Conservation (phyloP, 2,888 invertebrate species). For the Drosophila prostipennis region DNA sequence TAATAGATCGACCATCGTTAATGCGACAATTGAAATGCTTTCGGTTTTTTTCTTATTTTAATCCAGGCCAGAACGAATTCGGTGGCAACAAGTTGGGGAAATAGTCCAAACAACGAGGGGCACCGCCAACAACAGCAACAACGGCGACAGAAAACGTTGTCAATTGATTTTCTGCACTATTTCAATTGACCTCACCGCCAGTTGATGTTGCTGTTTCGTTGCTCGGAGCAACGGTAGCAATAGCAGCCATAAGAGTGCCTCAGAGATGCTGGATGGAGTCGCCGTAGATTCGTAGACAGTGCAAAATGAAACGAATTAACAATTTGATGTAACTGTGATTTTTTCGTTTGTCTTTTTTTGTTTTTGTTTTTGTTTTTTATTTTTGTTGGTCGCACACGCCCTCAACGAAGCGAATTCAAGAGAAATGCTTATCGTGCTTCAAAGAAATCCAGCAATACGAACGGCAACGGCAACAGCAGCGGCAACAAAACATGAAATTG, state of each 20-base stretch:
- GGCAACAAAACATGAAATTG: conserved; percentile 72
- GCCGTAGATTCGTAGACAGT: conserved; percentile 55
- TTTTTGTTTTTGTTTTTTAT: conserved; percentile 11
- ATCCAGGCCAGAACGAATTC: conserved; percentile 59
- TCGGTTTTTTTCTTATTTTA: conserved; percentile 35
- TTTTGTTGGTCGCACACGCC: conserved; percentile 65
- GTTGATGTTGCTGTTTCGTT: conserved; percentile 35
- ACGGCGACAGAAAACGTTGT: conserved; percentile 71
- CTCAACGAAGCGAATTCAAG: conserved; percentile 78
- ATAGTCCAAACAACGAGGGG: conserved; percentile 34
- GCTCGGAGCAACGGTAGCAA: conserved; percentile 70
- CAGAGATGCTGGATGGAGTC: conserved; percentile 53
- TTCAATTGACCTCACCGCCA: conserved; percentile 72
- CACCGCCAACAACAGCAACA: conserved; percentile 13
- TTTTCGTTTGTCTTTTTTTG: conserved; percentile 58
- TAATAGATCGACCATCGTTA: conserved; percentile 72
- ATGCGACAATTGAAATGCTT: conserved; percentile 70
- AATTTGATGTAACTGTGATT: conserved; percentile 80
- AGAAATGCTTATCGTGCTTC: conserved; percentile 80
- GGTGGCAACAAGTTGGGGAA: conserved; percentile 43
- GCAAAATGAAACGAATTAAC: conserved; percentile 80
- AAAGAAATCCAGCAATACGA: conserved; percentile 69
- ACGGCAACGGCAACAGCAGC: conserved; percentile 43
- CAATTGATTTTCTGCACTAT: conserved; percentile 83
- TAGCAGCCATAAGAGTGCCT: conserved; percentile 61